Base-by-base conservation (phyloP, 2,888 invertebrate genomes). In the Iselma pallidipennis region DNA sequence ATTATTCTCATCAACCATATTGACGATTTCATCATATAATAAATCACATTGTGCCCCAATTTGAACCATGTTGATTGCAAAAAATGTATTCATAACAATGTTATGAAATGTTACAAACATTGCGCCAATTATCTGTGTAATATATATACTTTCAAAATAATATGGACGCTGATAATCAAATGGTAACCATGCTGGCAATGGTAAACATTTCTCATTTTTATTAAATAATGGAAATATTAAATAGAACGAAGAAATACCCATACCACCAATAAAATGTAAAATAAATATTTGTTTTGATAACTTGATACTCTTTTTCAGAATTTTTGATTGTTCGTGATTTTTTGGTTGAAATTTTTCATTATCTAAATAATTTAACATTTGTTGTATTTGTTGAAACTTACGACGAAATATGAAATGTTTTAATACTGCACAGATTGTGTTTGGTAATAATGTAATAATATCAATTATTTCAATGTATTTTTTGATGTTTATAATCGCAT, bases 31-130 rank as follows among this genome's bases (percentile, higher is more conserved):
- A 26, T 60, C 60, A 51, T 51, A 55, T 4, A 60, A 23, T 9
- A 60, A 19, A 25, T 60, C 60, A 45, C 60, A 60, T 29, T 60
- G 60, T 23, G 60, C 60, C 10, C 60, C 55, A 21, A 60, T 55
- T 37, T 60, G 60, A 10, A 60, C 42, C 60, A 60, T 60, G 6
- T 33, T 16, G 37, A 59, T 59, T 10, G 59, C 16, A 25, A 59
- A 59, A 33, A 59, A 54, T 1, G 60, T 60, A 19, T 60, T 55
- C 23, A 60, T 26, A 55, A 51, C 48, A 6, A 60, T 51, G 21
- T 60, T 60, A 7, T 42, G 49, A 16, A 60, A 55, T 9, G 50
- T 51, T 29, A 50, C 51, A 25, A 53, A 60, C 21, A 51, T 55
- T 1, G 55, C 55, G 19, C 54, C 54, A 7, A 16, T 49, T 19